Evolutionary conservation across 2,797 vertebrate genomes (phyloP).

Genomic region (Sciaenops ocellatus): DNA sequence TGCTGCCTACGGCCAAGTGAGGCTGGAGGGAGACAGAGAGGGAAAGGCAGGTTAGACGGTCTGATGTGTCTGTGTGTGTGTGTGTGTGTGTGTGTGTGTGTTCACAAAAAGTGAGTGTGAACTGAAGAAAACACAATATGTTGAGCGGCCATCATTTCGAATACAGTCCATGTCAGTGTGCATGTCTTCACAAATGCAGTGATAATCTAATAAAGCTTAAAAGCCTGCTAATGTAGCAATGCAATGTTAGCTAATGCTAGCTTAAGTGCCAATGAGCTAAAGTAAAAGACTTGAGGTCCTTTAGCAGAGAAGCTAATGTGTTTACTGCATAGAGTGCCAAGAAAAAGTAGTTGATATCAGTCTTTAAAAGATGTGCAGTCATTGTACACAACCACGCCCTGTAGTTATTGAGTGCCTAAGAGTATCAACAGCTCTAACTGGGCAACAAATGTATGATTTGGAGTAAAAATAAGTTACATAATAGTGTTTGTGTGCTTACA

Average conservation of each 20-base stretch:
- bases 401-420: no score
- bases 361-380: background rate
- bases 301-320: constrained; percentile 9
- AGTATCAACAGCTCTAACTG: no score
- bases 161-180: background rate
- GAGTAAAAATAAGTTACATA: background rate
- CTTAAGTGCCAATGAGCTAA: background rate
- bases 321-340: background rate
- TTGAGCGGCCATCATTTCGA: background rate
- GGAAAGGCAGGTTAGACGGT: background rate
- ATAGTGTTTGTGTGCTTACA: background rate
- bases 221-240: constrained; percentile 6
- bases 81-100: no score
- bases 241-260: constrained; percentile 3
- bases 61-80: background rate
- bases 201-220: background rate
- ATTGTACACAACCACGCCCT: background rate
- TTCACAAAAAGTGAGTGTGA: background rate
- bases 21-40: constrained; percentile 83
- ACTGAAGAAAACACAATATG: background rate
- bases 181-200: constrained; percentile 7
- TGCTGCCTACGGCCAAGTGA: constrained; percentile 97
- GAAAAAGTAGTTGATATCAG: constrained; percentile 9
- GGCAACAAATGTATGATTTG: no score
- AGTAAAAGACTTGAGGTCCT: constrained; percentile 2